These are phyloP conservation scores for Salminus brasiliensis DNA, from an alignment of 2,113 vertebrate genomes.

Conservation along the genomic window DNA sequence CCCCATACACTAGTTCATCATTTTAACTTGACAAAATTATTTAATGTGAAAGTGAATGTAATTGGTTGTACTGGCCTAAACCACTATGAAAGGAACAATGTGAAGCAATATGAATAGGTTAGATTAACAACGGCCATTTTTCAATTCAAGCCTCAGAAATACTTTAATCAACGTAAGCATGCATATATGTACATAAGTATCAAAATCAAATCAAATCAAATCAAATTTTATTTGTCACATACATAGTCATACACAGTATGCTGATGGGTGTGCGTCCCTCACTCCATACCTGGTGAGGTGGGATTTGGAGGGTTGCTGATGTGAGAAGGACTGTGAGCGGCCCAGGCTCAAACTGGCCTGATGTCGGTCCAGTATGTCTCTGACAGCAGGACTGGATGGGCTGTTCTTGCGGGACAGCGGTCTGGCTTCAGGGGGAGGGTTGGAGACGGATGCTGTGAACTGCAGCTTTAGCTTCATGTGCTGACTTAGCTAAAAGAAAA, in stretches of 20 bases:
- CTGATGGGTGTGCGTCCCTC: neutral
- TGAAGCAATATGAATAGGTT: too few species aligned
- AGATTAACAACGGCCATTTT: too few species aligned
- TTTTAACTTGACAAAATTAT: too few species aligned
- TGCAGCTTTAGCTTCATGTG: constrained; percentile 96
- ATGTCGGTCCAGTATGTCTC: constrained; percentile 82
- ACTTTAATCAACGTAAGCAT: too few species aligned
- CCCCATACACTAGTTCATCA: too few species aligned
- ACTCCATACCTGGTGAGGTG: constrained; percentile 88
- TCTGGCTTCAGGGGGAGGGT: constrained; percentile 84
- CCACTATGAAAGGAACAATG: too few species aligned
- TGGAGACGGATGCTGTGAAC: constrained; percentile 89
- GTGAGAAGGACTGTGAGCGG: constrained; percentile 93
- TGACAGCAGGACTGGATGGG: constrained; percentile 87
- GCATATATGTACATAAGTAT: too few species aligned
- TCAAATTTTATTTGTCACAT: too few species aligned
- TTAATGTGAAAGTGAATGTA: too few species aligned
- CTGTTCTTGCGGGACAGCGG: constrained; percentile 88
- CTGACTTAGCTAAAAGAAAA: constrained; percentile 82
- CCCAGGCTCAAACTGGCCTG: constrained; percentile 85
- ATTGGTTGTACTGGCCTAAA: too few species aligned
- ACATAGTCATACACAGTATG: neutral
- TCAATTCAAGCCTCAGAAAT: too few species aligned
- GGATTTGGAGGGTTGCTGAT: constrained; percentile 90
- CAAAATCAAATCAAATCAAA: too few species aligned